These are phyloP conservation scores for Eudasyphora cyanicolor DNA, from an alignment of 2,888 invertebrate species.

Conservation along the genomic window DNA sequence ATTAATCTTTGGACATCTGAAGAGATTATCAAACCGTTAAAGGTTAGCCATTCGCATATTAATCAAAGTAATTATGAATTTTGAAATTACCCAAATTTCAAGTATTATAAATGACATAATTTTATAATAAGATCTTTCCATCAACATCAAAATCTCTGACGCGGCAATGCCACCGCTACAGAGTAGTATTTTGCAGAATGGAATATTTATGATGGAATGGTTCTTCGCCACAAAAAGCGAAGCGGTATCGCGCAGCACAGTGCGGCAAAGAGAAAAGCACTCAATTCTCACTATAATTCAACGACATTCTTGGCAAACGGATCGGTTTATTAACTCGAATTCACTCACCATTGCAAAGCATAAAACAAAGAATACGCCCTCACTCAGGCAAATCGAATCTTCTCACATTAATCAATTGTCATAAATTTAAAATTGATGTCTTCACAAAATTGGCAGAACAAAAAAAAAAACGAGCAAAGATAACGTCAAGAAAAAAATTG, in stretches of 20 bases:
- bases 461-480: conserved; percentile 8
- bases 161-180: background rate
- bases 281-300: background rate
- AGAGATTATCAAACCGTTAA: conserved; percentile 23
- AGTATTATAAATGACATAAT: conserved; percentile 18
- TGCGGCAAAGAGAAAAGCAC: background rate
- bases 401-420: conserved; percentile 61
- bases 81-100: background rate
- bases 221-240: too few relatives aligned
- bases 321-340: background rate
- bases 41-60: conserved; percentile 11
- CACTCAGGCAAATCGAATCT: conserved; percentile 27
- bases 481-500: conserved; percentile 7
- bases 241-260: too few relatives aligned
- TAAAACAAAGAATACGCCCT: conserved; percentile 7
- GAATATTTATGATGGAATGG: conserved; percentile 24
- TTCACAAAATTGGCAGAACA: conserved; percentile 30
- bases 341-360: background rate
- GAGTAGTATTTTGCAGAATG: background rate
- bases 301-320: background rate
- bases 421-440: conserved; percentile 55
- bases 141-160: background rate
- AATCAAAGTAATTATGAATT: conserved; percentile 23
- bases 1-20: conserved; percentile 4
- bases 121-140: conserved; percentile 17